Evolutionary conservation across 2,113 vertebrate genomes (phyloP), one percentile per base, ranked within the genome.

Genomic region (Megaceryle torquata): DNA sequence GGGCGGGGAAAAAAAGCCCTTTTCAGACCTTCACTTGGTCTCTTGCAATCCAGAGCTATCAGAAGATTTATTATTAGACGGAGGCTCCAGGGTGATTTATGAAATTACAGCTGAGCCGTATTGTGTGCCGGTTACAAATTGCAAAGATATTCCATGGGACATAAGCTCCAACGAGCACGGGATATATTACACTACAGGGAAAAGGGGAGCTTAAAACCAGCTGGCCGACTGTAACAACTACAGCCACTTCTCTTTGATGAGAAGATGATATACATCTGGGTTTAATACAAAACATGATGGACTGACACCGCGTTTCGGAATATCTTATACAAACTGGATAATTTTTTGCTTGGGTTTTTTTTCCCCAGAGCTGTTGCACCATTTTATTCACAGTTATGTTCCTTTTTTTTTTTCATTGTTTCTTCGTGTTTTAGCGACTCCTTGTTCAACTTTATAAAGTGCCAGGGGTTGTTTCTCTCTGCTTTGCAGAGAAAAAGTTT

Each of bases 191-290:
- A 93, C 96, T 93, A 35, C 5, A 13, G 96, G 93, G 95, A 96
- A 37, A 86, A 96, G 92, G 93, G 93, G 93, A 95, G 95, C 96
- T 94, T 53, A 77, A 64, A 80, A 95, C 88, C 97, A 98, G 97
- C 97, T 98, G 97, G 97, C 88, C 2, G 2, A 37, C 89, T 93
- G 84, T 71, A 97, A 94, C 89, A 95, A 84, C 92, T 87, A 63
- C 89, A 97, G 92, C 83, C 93, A 72, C 96, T 94, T 91, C 82
- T 95, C 93, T 93, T 95, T 97, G 98, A 97, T 97, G 98, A 97
- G 92, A 92, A 93, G 77, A 86, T 94, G 85, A 93, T 88, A 89
- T 97, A 97, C 98, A 98, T 98, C 98, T 98, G 98, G 98, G 92
- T 96, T 94, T 94, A 97, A 97, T 97, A 96, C 69, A 88, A 88